These are phyloP conservation scores for Thunnus thynnus DNA, from an alignment of 2,113 vertebrate species.

Conservation along the genomic window DNA sequence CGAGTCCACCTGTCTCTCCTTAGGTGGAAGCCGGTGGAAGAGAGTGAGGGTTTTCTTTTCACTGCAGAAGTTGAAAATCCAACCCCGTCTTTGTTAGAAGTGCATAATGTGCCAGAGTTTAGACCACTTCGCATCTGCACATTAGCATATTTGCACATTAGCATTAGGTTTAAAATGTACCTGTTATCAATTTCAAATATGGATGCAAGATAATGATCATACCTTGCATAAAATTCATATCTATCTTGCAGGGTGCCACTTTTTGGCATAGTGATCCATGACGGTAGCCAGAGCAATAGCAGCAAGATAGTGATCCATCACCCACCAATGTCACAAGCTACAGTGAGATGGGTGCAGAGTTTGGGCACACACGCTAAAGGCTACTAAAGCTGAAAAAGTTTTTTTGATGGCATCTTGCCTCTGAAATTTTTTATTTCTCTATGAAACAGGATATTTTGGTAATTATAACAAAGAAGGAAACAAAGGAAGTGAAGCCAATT, in stretches of 20 bases:
- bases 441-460: not conserved
- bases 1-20: constrained; percentile 4
- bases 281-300: not conserved
- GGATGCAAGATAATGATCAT: not conserved
- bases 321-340: not conserved
- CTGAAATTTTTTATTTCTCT: not conserved
- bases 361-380: not conserved
- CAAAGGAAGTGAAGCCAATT: not conserved
- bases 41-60: not conserved
- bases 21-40: constrained; percentile 23
- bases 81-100: not conserved
- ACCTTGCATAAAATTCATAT: too few species aligned
- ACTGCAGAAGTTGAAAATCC: constrained; percentile 6
- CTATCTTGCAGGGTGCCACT: too few species aligned
- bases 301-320: constrained; percentile 10
- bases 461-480: not conserved
- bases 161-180: not conserved
- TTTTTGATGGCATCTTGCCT: not conserved
- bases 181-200: not conserved
- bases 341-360: constrained; percentile 11
- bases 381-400: not conserved
- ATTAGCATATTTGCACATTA: not conserved
- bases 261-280: constrained; percentile 18
- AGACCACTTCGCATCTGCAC: not conserved
- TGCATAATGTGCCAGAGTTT: not conserved